These are phyloP conservation scores for Dichetophora obliterata DNA, from an alignment of 2,888 invertebrate species.

Conservation along the genomic window DNA sequence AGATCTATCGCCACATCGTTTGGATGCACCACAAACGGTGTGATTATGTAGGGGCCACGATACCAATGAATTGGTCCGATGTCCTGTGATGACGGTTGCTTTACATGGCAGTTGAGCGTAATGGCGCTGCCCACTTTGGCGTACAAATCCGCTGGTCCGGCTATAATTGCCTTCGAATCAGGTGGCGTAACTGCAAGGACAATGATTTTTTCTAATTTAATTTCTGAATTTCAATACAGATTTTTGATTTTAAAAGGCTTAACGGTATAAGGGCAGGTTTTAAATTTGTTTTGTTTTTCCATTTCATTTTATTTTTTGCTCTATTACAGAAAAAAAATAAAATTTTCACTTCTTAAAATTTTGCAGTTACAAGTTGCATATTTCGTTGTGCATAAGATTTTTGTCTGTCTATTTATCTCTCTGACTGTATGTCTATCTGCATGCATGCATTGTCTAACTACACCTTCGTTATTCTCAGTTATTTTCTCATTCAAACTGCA, in stretches of 20 bases:
- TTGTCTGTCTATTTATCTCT: not conserved
- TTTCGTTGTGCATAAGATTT: not conserved
- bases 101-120: slow-evolving; percentile 79
- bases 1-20: slow-evolving; percentile 68
- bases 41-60: slow-evolving; percentile 71
- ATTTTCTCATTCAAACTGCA: too few species aligned
- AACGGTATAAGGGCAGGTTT: not conserved
- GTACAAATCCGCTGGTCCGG: slow-evolving; percentile 78
- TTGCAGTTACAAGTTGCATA: not conserved
- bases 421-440: not conserved
- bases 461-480: not conserved
- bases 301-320: not conserved
- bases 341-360: not conserved
- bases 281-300: not conserved
- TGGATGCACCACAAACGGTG: slow-evolving; percentile 67
- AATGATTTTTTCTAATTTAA: slow-evolving; percentile 26
- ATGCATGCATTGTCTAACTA: not conserved
- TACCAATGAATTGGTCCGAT: slow-evolving; percentile 82
- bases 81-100: slow-evolving; percentile 76
- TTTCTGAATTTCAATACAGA: not conserved
- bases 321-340: not conserved
- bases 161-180: slow-evolving; percentile 79
- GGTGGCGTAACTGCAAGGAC: slow-evolving; percentile 65
- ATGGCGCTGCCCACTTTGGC: slow-evolving; percentile 82
- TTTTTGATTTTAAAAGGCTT: not conserved